Conservation (phyloP, 2,888 invertebrate species). For the Amitus sp. region DNA sequence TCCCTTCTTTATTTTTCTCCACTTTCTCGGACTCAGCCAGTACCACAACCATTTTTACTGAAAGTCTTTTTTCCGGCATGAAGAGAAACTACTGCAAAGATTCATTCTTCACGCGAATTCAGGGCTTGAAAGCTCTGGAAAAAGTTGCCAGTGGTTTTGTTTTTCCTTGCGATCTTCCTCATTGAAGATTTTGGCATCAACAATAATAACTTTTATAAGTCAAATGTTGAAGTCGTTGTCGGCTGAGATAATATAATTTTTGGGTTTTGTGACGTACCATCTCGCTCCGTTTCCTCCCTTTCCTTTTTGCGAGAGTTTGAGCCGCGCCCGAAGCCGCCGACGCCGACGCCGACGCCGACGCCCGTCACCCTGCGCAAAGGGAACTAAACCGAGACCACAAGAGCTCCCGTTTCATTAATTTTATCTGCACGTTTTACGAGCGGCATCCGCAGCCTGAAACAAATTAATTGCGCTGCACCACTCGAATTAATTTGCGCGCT, state of each 20-base stretch:
- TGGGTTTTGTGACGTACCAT: conserved; percentile 7
- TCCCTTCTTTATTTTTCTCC: no score
- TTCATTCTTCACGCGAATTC: neutral
- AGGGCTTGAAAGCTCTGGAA: neutral
- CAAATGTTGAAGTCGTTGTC: no score
- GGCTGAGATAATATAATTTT: no score
- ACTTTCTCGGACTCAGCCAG: no score
- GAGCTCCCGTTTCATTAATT: conserved; percentile 52
- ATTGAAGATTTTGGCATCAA: neutral
- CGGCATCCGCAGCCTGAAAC: conserved; percentile 52
- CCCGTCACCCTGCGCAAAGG: conserved; percentile 20
- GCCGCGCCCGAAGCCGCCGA: neutral
- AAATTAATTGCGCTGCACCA: conserved; percentile 53
- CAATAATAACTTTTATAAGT: no score
- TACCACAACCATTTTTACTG: no score
- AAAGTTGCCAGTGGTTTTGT: neutral
- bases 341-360: neutral
- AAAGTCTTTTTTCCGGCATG: no score
- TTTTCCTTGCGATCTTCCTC: neutral
- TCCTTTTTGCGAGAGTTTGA: neutral
- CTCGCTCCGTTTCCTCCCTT: conserved; percentile 1
- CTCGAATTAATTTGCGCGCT: conserved; percentile 54
- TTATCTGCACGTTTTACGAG: conserved; percentile 55
- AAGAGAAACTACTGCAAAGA: no score
- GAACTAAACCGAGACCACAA: conserved; percentile 14